Conservation (phyloP, 92 coral and sea anemone species). For the Heteractis magnifica region DNA sequence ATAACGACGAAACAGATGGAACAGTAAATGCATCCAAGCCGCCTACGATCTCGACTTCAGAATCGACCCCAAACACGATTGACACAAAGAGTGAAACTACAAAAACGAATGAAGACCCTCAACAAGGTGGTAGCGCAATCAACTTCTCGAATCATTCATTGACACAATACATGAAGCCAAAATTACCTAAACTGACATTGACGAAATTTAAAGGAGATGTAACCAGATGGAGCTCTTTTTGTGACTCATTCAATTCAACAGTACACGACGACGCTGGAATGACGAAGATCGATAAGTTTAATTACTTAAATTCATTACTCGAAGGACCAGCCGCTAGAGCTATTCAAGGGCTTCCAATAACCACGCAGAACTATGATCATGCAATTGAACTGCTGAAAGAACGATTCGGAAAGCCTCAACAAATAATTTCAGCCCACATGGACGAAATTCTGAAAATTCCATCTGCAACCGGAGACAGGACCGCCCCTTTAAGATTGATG, state of each 20-base stretch:
- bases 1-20: neutral
- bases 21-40: conserved; percentile 4
- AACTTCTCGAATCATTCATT: neutral
- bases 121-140: neutral
- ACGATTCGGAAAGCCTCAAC: conserved; percentile 47
- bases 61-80: no score
- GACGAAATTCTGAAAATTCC: conserved; percentile 51
- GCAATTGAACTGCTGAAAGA: conserved; percentile 40
- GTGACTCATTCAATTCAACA: conserved; percentile 41
- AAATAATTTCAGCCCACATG: conserved; percentile 53
- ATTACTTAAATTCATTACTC: conserved; percentile 38
- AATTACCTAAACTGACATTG: conserved; percentile 37
- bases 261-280: conserved; percentile 22
- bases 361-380: conserved; percentile 26
- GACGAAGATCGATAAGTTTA: conserved; percentile 41
- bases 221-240: conserved; percentile 41
- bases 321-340: conserved; percentile 39
- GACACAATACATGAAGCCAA: conserved; percentile 27
- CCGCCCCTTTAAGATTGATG: conserved; percentile 28
- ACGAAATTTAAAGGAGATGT: conserved; percentile 45
- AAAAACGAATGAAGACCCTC: neutral
- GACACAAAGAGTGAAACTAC: neutral
- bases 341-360: conserved; percentile 36
- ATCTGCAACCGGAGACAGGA: conserved; percentile 11
- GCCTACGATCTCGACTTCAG: conserved; percentile 3